phyloP scores from a whole-genome alignment of 2,113 vertebrate genomes.

The Sinocyclocheilus anophthalmus region DNA sequence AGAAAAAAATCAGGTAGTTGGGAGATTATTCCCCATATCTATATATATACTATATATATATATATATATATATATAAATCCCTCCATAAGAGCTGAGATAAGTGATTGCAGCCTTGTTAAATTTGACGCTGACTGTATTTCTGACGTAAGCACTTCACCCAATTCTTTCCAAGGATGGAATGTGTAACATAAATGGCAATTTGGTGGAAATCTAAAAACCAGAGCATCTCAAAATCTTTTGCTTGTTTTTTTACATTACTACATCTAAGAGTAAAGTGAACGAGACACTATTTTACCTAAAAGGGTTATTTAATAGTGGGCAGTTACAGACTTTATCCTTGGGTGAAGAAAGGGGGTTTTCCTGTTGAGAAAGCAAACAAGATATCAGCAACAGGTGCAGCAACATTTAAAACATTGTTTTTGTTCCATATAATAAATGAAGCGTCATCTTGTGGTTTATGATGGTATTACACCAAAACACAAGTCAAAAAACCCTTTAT shows the following conservation, averaged over 20 bases:
- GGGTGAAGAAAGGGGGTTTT: background rate
- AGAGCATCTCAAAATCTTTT: no score
- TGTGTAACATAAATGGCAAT: background rate
- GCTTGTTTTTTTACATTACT: no score
- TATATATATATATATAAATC: no score
- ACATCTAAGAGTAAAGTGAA: background rate
- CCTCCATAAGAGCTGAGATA: no score
- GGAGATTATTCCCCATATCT: no score
- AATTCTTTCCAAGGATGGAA: background rate
- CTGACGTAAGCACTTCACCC: background rate
- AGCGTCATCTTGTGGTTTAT: conserved; percentile 14
- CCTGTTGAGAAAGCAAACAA: conserved; percentile 9
- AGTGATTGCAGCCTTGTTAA: no score
- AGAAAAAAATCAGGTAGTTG: no score
- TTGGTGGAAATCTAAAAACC: background rate
- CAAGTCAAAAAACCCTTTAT: background rate
- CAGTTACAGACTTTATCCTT: background rate
- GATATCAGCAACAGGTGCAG: background rate
- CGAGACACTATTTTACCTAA: conserved; percentile 7
- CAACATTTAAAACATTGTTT: background rate
- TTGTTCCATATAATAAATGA: background rate
- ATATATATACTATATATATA: no score
- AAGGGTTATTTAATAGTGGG: background rate
- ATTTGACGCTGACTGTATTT: background rate
- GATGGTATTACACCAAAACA: background rate